These are phyloP conservation scores for Rhagophthalmus giganteus DNA, from an alignment of 2,888 invertebrate genomes.

Conservation along the genomic window DNA sequence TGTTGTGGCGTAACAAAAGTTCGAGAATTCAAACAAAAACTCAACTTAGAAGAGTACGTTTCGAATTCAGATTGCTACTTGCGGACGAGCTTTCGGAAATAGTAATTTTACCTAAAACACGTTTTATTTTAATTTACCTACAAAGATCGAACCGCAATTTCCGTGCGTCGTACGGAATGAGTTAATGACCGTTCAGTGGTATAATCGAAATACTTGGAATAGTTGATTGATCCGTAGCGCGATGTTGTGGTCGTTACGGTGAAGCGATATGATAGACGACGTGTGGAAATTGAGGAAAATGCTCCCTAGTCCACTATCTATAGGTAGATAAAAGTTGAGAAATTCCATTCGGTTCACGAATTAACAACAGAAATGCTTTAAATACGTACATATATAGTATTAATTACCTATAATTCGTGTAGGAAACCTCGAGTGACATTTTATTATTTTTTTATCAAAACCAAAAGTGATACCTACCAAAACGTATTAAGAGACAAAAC, in stretches of 20 bases:
- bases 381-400: conserved; percentile 1
- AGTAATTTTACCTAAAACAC: no score
- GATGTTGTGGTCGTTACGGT: conserved; percentile 6
- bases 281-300: conserved; percentile 16
- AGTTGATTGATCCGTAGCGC: conserved; percentile 17
- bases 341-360: conserved; percentile 14
- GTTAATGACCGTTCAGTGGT: not conserved
- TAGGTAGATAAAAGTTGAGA: conserved; percentile 7
- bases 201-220: conserved; percentile 13
- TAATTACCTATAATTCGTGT: no score
- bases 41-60: conserved; percentile 32
- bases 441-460: no score
- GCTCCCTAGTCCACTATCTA: conserved; percentile 9
- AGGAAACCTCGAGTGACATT: no score
- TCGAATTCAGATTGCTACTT: conserved; percentile 35
- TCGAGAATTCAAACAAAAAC: conserved; percentile 35
- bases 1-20: conserved; percentile 30
- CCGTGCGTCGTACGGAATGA: not conserved
- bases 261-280: conserved; percentile 15
- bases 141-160: no score
- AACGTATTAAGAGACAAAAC: no score
- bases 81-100: conserved; percentile 7
- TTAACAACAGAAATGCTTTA: conserved; percentile 18
- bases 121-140: no score
- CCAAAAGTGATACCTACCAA: no score